Conservation (phyloP, 2,797 vertebrate species). For the Delichon dasypus region DNA sequence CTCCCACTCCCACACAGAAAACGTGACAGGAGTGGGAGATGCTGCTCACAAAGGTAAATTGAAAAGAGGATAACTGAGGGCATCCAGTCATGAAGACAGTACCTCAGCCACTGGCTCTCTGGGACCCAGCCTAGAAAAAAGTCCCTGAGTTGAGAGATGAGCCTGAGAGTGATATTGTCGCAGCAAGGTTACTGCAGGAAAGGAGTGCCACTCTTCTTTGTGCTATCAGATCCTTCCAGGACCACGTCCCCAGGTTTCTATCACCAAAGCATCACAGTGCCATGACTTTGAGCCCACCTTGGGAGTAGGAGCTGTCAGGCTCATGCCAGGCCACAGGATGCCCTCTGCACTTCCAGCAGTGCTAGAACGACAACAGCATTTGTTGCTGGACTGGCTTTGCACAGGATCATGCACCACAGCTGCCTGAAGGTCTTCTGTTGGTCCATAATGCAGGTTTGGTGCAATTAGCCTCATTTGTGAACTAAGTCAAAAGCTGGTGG, state of each 20-base stretch:
- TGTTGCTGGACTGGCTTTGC: not conserved
- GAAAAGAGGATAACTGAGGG: not conserved
- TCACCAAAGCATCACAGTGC: not conserved
- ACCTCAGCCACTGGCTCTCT: not conserved
- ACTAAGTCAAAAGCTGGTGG: not conserved
- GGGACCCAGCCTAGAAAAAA: not conserved
- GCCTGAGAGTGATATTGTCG: fast-evolving
- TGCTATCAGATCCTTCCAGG: not conserved
- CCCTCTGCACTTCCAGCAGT: not conserved
- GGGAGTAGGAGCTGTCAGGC: fast-evolving
- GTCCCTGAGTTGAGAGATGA: not conserved
- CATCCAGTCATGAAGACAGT: not conserved
- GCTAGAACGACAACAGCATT: not conserved
- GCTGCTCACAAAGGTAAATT: not conserved
- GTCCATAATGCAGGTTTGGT: not conserved
- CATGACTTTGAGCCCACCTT: not conserved
- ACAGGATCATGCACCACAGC: fast-evolving
- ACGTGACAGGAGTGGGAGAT: not conserved
- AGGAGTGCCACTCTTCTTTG: not conserved
- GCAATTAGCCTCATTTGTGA: fast-evolving
- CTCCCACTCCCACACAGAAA: not conserved
- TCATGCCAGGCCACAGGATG: not conserved
- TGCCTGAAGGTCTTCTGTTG: not conserved
- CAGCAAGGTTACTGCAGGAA: not conserved
- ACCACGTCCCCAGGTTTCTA: fast-evolving